Base-by-base conservation (phyloP, 2,888 invertebrate genomes). In the Drosophila multiciliata region DNA sequence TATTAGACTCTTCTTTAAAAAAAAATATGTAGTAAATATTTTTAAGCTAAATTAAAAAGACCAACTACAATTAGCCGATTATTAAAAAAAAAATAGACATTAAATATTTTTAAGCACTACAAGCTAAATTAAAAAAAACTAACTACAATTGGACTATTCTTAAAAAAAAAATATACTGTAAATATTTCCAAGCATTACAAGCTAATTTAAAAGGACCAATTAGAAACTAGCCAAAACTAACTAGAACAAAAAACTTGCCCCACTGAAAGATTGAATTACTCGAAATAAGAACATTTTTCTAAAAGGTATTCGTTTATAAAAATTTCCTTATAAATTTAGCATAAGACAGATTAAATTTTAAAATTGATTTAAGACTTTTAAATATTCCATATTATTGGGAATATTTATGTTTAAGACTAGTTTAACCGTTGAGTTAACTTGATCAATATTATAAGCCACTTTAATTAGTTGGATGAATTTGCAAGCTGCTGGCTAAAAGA, bases 201-300 rank as follows among this genome's bases (percentile, higher is more conserved):
- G 1, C 11, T 42, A n/a, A 42, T 6, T 42, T 35, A 15, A 15
- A 42, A 42, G 29, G 29, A 6, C 6, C 29, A 29, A 29, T 6
- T 29, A 29, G 29, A 29, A 29, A 29, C 29, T 29, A 29, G 29
- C 29, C 5, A n/a, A 1, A 0, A 42, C 15, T 15, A 36, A 15
- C 6, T 0, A 36, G 15, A 36, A 36, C 36, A 7, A 5, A 0
- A 7, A 36, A 36, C 7, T 3, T 15, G 15, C 0, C 3, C 1
- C 0, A 15, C 15, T 36, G 2, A 36, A 36, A 36, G 7, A 36
- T 6, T 7, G 7, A 36, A 36, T 29, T 5, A 1, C 6, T 29
- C 29, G 6, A 29, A 29, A 26, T 1, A 5, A 5, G 6, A 6
- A 29, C 2, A 29, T 15, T 6, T 15, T 15, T 15, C 4, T 6